Evolutionary conservation across 1,140 invertebrate genomes (phyloP).

Genomic region (Holotrichia oblita): DNA sequence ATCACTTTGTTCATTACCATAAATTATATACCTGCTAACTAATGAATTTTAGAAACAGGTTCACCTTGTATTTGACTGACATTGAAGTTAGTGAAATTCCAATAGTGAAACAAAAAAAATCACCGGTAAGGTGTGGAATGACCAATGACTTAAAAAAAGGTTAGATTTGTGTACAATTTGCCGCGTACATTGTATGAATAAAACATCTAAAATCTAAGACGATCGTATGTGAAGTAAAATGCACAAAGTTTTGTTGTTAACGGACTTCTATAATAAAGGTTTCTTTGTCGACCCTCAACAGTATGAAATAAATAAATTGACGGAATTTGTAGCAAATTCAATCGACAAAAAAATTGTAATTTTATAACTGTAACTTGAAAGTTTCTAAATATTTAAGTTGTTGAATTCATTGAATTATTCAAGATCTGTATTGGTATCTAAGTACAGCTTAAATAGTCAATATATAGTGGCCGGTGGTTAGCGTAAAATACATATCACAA

Average conservation of each 20-base stretch:
- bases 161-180: constrained; percentile 7
- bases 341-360: too few species aligned
- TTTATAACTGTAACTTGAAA: too few species aligned
- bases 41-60: constrained; percentile 20
- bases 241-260: background rate
- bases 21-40: constrained; percentile 1
- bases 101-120: background rate
- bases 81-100: constrained; percentile 33
- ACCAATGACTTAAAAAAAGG: constrained; percentile 4
- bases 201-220: background rate
- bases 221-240: background rate
- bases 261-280: background rate
- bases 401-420: too few species aligned
- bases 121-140: constrained; percentile 16
- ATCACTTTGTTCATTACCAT: background rate
- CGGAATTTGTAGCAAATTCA: too few species aligned
- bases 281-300: too few species aligned
- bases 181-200: background rate
- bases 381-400: too few species aligned
- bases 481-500: too few species aligned
- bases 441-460: too few species aligned
- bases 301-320: too few species aligned
- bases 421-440: too few species aligned
- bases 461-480: too few species aligned
- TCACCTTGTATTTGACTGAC: constrained; percentile 26